A percentile compares a stretch with the other conserved stretches of the same genome.
phyloP scores from a whole-genome alignment of 2,797 vertebrate genomes.

The Manis pentadactyla region DNA sequence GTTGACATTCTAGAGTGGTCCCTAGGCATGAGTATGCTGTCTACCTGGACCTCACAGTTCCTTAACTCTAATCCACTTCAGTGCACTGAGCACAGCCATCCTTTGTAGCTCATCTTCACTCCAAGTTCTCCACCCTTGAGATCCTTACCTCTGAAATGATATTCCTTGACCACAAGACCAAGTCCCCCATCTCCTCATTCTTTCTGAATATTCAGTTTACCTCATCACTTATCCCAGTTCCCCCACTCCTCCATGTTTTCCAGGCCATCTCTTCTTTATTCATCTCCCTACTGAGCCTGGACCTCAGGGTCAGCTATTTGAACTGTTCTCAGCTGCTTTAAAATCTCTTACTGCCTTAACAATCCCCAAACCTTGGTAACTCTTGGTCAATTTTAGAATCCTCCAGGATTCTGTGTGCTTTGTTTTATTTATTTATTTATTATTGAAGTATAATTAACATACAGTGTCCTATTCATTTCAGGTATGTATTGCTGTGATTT shows the following conservation, averaged over 20 bases:
- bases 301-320: background rate
- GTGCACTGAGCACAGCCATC: background rate
- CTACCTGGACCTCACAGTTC: background rate
- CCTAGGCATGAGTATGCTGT: background rate
- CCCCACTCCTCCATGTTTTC: background rate
- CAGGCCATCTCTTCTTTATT: background rate
- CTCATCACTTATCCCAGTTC: background rate
- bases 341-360: background rate
- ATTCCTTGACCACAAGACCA: background rate
- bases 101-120: background rate
- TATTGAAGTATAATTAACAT: background rate
- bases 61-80: background rate
- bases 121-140: background rate
- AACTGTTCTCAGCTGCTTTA: background rate
- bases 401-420: background rate
- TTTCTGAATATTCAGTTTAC: background rate
- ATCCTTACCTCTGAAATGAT: background rate
- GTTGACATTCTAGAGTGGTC: background rate
- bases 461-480: background rate
- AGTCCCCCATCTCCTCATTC: background rate
- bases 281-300: background rate
- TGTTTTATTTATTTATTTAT: background rate
- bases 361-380: background rate
- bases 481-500: background rate
- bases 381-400: background rate